Base-by-base conservation (phyloP, 2,797 vertebrate species). In the Bufotes viridis region DNA sequence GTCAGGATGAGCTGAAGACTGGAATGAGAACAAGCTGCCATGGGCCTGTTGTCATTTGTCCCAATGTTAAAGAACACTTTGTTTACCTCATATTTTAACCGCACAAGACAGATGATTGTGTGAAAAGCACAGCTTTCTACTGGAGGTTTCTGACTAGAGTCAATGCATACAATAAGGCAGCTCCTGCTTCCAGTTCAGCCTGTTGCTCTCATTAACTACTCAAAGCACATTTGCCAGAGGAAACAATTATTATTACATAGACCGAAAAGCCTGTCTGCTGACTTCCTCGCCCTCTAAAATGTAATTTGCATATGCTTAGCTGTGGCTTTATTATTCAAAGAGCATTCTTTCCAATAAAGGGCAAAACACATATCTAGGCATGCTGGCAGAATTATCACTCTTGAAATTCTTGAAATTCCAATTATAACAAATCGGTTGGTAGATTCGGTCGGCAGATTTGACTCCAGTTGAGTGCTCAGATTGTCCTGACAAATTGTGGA, bases 1-100 rank as follows among this genome's bases (percentile, higher is more conserved):
- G 93, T 93, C 86, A 87, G 94, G 94, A 94, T 94, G 93, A 96
- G 95, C 91, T 91, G 90, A 84, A 92, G 92, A 91, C 91, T 91
- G 53, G 13, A 93, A 89, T 91, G 53, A 90, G 92, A 95, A 89
- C 93, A 91, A 91, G 91, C 91, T 91, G 86, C 92, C 1, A 91
- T 17, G 95, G 94, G 94, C 91, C 74, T 80, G 34, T 79, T 87
- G 53, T 69, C 60, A 82, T 49, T 67, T 82, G 67, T 42, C 70
- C 26, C 58, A 79, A 34, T 84, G 20, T 87, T 86, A 78, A 74
- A 82, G 82, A 87, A 60, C 49, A 61, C 58, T 83, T 79, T 83
- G 17, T 79, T 42, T 61, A 63, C 57, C 18, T 83, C 53, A 29
- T 58, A 78, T 79, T 63, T 55, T 88, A 84, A 74, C 29, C 60